Evolutionary conservation across 2,797 vertebrate genomes (phyloP), one percentile per base, ranked within the genome.

Genomic region (Neopelma chrysocephalum): DNA sequence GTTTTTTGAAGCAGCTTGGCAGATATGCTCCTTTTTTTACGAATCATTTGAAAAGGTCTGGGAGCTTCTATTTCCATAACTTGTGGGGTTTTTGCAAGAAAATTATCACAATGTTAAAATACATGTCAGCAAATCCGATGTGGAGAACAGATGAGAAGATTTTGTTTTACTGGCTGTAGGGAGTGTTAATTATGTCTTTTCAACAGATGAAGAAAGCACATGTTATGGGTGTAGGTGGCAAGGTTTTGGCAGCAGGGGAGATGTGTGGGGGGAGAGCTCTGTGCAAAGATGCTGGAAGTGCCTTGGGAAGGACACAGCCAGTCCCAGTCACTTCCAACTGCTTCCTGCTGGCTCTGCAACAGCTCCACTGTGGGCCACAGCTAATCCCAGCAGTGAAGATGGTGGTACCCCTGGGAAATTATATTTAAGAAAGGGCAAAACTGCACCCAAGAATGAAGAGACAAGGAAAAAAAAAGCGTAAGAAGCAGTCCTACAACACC

Each of bases 21-120:
- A 92, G 45, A 54, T 17, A 85, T 1, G 2, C 34, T 76, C 34
- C 43, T 82, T 82, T 76, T 50, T 36, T 80, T 57, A 38, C 25
- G 43, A 71, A 77, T 62, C 17, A 48, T 80, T 77, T 57, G 26
- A 51, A 84, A 92, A 78, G 20, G 16, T 73, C 56, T 77, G 34
- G 53, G 32, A 90, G 15, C 12, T 68, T 71, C 40, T 16, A 26
- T 77, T 90, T 64, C 58, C 16, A 31, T 27, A 54, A 43, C 82
- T 65, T 50, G 6, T 18, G 43, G 26, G 12, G 3, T n/a, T 78
- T 53, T 47, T 16, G 21, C 5, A 18, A 58, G n/a, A 56, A 87
- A 64, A 71, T 64, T 15, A 75, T 68, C 60, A 62, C 93, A 71
- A 91, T 32, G 12, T 91, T 76, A 83, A 90, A 91, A 56, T 34